phyloP scores from a whole-genome alignment of 2,113 vertebrate species.

The Nothobranchius furzeri region DNA sequence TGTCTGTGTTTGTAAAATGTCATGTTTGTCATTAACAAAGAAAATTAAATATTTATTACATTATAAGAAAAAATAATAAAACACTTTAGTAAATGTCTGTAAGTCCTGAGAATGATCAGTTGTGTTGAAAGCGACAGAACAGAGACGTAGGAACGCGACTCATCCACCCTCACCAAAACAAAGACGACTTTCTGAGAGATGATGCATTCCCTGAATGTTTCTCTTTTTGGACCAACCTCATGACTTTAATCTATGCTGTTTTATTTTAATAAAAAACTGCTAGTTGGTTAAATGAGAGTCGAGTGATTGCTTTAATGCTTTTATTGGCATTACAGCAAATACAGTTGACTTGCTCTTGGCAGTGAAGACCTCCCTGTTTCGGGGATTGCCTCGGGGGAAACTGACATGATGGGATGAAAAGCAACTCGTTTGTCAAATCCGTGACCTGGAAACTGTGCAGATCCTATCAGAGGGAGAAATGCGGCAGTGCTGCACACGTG shows the following conservation, averaged over 20 bases:
- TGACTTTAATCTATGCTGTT: not conserved
- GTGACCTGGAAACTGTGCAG: conserved; percentile 41
- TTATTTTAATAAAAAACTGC: not conserved
- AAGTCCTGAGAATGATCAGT: too few species aligned
- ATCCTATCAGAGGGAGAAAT: conserved; percentile 34
- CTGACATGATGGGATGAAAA: conserved; percentile 34
- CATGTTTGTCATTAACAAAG: too few species aligned
- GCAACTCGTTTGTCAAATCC: conserved; percentile 16
- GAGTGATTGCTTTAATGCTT: not conserved
- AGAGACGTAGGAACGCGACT: too few species aligned
- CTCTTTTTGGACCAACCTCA: too few species aligned
- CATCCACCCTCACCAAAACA: too few species aligned
- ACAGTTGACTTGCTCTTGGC: not conserved
- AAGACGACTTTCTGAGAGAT: too few species aligned
- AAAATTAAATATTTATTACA: too few species aligned
- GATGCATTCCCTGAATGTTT: too few species aligned
- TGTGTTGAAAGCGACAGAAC: too few species aligned
- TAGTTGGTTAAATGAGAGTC: not conserved
- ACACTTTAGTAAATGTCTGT: too few species aligned
- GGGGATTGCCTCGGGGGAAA: conserved; percentile 41
- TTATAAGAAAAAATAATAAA: too few species aligned
- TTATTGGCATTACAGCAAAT: not conserved
- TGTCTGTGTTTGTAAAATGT: too few species aligned
- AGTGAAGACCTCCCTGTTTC: not conserved
- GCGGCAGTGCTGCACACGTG: not conserved